Conservation (phyloP, 2,113 vertebrate species). For the Ctenomys sociabilis region DNA sequence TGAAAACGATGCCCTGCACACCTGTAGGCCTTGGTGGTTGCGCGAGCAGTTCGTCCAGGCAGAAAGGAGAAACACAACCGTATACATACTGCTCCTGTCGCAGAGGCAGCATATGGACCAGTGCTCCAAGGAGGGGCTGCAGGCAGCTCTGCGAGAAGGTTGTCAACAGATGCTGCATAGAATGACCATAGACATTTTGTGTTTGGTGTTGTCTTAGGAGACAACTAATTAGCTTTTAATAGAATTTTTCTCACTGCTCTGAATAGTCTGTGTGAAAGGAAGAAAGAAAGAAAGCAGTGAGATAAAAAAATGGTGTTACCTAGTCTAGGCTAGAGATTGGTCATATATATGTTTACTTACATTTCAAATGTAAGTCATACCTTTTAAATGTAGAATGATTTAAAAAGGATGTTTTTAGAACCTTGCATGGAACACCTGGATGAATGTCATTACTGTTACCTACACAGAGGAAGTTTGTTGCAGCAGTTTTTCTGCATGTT, state of each 20-base stretch:
- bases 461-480: background rate
- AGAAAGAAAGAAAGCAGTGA: background rate
- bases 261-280: background rate
- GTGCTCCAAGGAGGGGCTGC: accelerated
- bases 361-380: background rate
- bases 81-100: too few relatives aligned
- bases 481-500: background rate
- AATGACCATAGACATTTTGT: background rate
- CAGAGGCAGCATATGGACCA: background rate
- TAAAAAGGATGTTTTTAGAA: background rate
- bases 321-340: background rate
- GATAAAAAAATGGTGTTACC: background rate
- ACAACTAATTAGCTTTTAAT: background rate
- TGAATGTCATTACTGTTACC: background rate
- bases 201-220: background rate
- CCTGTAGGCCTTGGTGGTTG: accelerated
- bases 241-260: background rate
- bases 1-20: too few relatives aligned
- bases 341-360: background rate
- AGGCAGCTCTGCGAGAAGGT: background rate
- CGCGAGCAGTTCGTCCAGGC: too few relatives aligned
- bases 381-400: background rate
- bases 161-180: too few relatives aligned
- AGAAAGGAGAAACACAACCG: background rate
- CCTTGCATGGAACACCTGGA: background rate